These are phyloP conservation scores for Acrocephalus scirpaceus DNA, from an alignment of 2,797 vertebrate species.

Conservation along the genomic window DNA sequence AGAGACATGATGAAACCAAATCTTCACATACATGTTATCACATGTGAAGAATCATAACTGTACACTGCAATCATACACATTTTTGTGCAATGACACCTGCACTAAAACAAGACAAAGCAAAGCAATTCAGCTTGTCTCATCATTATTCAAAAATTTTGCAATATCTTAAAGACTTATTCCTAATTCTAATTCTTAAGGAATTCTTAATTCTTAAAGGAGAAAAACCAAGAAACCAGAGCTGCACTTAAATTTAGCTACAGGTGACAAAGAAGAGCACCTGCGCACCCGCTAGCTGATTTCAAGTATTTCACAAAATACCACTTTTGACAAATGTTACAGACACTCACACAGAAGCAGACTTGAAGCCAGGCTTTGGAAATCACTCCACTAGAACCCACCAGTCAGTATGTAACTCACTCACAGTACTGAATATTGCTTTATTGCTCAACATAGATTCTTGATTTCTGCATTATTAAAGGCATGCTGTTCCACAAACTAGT, in stretches of 20 bases:
- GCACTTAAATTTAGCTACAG: background rate
- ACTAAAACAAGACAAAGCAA: background rate
- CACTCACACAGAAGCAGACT: background rate
- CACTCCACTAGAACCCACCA: accelerated
- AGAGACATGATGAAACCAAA: background rate
- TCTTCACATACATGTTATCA: background rate
- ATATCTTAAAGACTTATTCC: background rate
- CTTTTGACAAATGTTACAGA: background rate
- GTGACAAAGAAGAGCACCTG: background rate
- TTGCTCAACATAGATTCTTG: background rate
- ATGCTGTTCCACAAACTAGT: background rate
- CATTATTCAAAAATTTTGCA: background rate
- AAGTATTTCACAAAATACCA: background rate
- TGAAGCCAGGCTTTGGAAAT: background rate
- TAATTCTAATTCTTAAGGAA: too few species aligned
- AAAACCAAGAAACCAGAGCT: background rate
- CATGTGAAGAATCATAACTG: background rate
- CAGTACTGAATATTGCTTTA: background rate
- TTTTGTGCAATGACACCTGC: background rate
- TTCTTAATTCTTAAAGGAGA: background rate
- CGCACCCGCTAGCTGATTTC: background rate
- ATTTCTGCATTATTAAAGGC: background rate
- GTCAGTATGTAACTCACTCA: background rate
- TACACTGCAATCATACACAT: background rate
- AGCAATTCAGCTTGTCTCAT: background rate